phyloP scores from a whole-genome alignment of 2,888 invertebrate genomes.

The Hedychridium roseum region DNA sequence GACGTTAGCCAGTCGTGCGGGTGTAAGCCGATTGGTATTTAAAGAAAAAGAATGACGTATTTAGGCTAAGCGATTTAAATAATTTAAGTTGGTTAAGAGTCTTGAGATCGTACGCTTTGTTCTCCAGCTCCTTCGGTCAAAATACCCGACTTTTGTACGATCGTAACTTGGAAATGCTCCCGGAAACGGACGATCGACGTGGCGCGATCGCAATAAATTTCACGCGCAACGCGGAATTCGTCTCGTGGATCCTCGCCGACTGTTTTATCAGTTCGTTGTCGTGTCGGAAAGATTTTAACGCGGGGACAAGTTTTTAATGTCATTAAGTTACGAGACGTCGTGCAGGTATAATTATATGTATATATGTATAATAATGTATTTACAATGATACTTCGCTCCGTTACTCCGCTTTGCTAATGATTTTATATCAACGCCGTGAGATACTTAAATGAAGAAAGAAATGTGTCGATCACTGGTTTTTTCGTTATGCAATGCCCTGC shows the following conservation, averaged over 20 bases:
- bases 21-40: conserved; percentile 12
- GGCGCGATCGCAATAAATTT: too few relatives aligned
- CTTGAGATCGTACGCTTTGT: conserved; percentile 44
- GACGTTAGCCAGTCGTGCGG: conserved; percentile 27
- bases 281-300: conserved; percentile 1
- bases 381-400: conserved; percentile 15
- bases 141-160: too few relatives aligned
- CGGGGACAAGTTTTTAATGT: conserved; percentile 18
- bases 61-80: conserved; percentile 31
- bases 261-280: conserved; percentile 29
- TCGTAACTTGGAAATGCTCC: too few relatives aligned
- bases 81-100: conserved; percentile 48
- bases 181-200: conserved; percentile 13
- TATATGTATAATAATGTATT: conserved; percentile 8
- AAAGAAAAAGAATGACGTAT: conserved; percentile 23
- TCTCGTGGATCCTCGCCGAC: conserved; percentile 20
- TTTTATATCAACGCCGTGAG: conserved; percentile 21
- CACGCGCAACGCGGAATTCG: too few relatives aligned
- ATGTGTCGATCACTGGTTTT: conserved; percentile 52
- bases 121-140: too few relatives aligned
- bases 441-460: conserved; percentile 39
- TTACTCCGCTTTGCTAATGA: conserved; percentile 16
- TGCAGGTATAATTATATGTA: conserved; percentile 25
- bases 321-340: conserved; percentile 42
- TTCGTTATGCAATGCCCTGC: conserved; percentile 50